Conservation (phyloP, 2,888 invertebrate species). For the Biston betularia region DNA sequence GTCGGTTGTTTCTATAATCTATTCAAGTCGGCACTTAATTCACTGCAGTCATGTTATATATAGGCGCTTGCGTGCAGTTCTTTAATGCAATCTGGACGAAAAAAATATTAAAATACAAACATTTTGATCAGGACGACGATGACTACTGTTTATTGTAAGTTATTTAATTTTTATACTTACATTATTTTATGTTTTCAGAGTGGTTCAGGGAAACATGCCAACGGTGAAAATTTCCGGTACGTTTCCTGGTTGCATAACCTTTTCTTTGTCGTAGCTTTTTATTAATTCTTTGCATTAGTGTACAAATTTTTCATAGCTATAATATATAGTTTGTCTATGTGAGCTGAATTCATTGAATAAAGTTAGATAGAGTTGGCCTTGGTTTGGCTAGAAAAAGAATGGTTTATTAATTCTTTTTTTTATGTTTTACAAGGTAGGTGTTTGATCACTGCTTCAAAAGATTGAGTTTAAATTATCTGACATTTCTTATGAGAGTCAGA, state of each 20-base stretch:
- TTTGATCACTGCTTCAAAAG: too few species aligned
- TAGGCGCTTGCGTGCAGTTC: slow-evolving; percentile 29
- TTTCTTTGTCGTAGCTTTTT: not conserved
- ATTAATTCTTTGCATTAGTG: not conserved
- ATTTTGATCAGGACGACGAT: slow-evolving; percentile 33
- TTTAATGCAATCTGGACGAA: slow-evolving; percentile 27
- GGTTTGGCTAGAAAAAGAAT: too few species aligned
- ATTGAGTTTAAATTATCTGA: too few species aligned
- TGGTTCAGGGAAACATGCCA: slow-evolving; percentile 49
- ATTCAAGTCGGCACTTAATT: not conserved
- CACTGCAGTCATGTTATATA: slow-evolving; percentile 34
- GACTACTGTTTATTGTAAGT: slow-evolving; percentile 34
- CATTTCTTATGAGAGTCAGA: too few species aligned
- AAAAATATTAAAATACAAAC: slow-evolving; percentile 21
- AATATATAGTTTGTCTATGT: too few species aligned
- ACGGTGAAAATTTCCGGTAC: slow-evolving; percentile 43
- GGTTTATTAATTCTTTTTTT: too few species aligned
- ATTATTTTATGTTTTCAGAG: slow-evolving; percentile 48
- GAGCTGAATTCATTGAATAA: too few species aligned
- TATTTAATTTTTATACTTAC: slow-evolving; percentile 17
- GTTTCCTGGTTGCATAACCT: slow-evolving; percentile 13
- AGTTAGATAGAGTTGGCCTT: too few species aligned
- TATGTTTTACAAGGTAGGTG: too few species aligned
- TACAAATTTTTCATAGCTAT: too few species aligned
- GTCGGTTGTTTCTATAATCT: slow-evolving; percentile 14